Percentiles rank a stretch among this genome's conserved stretches.
These are phyloP conservation scores for Drosophila pseudoobscura DNA, from an alignment of 1,140 invertebrate species.

Conservation along the genomic window DNA sequence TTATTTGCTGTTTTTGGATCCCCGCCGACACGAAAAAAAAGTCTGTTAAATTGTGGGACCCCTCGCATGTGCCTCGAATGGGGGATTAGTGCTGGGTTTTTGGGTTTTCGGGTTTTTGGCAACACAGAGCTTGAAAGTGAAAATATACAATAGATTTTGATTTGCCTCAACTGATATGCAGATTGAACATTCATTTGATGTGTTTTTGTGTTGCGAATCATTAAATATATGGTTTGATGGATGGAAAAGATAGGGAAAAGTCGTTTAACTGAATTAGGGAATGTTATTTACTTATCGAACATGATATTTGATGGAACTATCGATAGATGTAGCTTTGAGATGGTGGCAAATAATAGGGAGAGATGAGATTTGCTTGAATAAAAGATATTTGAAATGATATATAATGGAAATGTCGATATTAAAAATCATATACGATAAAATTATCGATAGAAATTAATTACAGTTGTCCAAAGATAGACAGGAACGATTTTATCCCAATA, in stretches of 20 bases:
- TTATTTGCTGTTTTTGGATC: slow-evolving; percentile 36
- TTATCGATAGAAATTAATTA: no score
- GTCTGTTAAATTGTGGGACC: slow-evolving; percentile 41
- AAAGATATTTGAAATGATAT: no score
- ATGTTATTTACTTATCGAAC: no score
- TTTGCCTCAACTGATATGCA: slow-evolving; percentile 19
- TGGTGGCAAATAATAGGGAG: no score
- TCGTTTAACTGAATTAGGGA: not conserved
- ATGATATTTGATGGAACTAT: no score
- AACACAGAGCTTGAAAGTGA: slow-evolving; percentile 56
- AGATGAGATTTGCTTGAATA: no score
- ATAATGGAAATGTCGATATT: no score
- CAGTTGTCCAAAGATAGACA: no score
- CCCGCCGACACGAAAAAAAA: not conserved
- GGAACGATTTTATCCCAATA: no score
- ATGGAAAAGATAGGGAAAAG: no score
- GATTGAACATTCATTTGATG: slow-evolving; percentile 19
- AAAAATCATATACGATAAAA: no score
- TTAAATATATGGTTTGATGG: slow-evolving; percentile 19
- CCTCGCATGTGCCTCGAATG: slow-evolving; percentile 54
- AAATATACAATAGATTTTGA: slow-evolving; percentile 42
- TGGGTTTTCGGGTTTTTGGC: slow-evolving; percentile 9
- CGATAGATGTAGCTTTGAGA: no score
- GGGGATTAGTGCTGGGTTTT: slow-evolving; percentile 34
- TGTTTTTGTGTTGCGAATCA: slow-evolving; percentile 53